phyloP scores from a whole-genome alignment of 2,888 invertebrate species.

The Acanthosepion lycidas region DNA sequence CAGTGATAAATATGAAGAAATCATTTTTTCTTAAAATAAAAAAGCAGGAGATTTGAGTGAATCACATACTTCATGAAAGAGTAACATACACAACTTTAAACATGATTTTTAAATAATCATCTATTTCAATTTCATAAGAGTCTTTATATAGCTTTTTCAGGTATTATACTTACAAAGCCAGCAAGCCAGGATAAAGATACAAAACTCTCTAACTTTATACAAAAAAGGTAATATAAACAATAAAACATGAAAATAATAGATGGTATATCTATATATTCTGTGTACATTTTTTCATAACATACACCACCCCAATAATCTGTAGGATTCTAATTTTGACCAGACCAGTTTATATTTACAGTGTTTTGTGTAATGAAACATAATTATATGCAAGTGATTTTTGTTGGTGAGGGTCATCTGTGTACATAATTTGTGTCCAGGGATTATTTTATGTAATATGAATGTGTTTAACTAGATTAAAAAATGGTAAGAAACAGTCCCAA shows the following conservation, averaged over 20 bases:
- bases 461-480: constrained; percentile 4
- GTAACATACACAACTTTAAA: too few species aligned
- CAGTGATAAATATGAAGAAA: too few species aligned
- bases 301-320: neutral
- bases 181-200: neutral
- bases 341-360: neutral
- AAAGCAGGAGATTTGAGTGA: too few species aligned
- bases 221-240: neutral
- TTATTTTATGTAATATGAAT: neutral
- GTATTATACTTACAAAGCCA: too few species aligned
- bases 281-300: neutral
- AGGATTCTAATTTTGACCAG: neutral
- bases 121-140: too few species aligned
- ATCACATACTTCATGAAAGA: too few species aligned
- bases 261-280: neutral
- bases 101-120: too few species aligned
- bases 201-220: neutral
- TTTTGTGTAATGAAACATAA: constrained; percentile 9
- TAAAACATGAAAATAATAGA: neutral
- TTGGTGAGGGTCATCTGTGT: neutral
- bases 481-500: too few species aligned
- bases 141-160: too few species aligned
- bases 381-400: neutral
- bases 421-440: neutral
- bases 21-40: too few species aligned